A percentile compares a stretch with the other conserved stretches of the same genome.
These are phyloP conservation scores for Galeopsomyia nigrocyanea DNA, from an alignment of 2,888 invertebrate species.

Conservation along the genomic window DNA sequence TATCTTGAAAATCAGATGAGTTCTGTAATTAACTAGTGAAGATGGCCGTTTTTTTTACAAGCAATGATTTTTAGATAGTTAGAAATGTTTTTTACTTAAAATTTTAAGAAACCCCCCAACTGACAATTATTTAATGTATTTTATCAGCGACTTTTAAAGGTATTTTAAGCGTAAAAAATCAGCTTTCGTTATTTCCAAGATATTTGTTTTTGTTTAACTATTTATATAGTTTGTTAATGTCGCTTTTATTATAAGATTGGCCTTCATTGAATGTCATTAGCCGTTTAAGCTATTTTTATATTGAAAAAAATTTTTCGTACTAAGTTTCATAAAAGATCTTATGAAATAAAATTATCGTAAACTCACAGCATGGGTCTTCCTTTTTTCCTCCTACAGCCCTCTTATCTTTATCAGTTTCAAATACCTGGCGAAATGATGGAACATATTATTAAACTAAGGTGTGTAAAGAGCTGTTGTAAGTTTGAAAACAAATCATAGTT, in stretches of 20 bases:
- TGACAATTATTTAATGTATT: slow-evolving; percentile 21
- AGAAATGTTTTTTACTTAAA: slow-evolving; percentile 18
- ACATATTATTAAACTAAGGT: no score
- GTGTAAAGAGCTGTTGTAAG: no score
- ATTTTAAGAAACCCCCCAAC: slow-evolving; percentile 11
- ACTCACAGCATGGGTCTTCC: not conserved
- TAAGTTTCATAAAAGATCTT: slow-evolving; percentile 29
- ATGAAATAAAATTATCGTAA: slow-evolving; percentile 23
- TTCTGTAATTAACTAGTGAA: slow-evolving; percentile 13
- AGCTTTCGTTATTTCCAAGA: slow-evolving; percentile 29
- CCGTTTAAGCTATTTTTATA: slow-evolving; percentile 32
- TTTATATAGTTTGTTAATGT: slow-evolving; percentile 31
- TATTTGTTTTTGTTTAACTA: slow-evolving; percentile 28
- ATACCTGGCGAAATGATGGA: no score
- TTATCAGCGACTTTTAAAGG: slow-evolving; percentile 1
- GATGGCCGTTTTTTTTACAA: slow-evolving; percentile 12
- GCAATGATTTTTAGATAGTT: slow-evolving; percentile 29
- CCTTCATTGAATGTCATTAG: slow-evolving; percentile 19
- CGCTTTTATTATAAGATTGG: slow-evolving; percentile 31
- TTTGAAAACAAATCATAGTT: no score
- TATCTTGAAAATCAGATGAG: slow-evolving; percentile 6
- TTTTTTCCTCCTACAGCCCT: not conserved
- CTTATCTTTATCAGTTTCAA: no score
- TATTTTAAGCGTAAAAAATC: slow-evolving; percentile 15
- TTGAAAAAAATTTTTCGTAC: slow-evolving; percentile 28